Base-by-base conservation (phyloP, 2,113 vertebrate species). In the Halichoerus grypus region DNA sequence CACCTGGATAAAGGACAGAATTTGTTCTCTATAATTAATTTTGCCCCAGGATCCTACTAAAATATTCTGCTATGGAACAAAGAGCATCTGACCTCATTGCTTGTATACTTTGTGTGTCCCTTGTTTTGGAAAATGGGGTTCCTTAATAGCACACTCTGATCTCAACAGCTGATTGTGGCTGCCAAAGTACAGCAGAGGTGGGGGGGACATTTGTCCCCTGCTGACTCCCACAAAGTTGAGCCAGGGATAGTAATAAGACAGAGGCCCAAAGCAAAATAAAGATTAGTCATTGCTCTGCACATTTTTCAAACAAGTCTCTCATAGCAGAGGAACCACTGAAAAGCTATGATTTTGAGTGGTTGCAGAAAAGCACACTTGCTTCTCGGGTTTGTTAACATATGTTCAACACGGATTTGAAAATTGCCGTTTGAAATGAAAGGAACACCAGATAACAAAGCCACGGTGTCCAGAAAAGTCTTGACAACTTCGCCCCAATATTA, bases 201-300 rank as follows among this genome's bases (percentile, higher is more conserved):
- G 33, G 18, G 18, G 16, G 8, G 12, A 79, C n/a, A 1, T 42
- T 18, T 69, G 76, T 69, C 80, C 51, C 81, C 26, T 90, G 49
- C 36, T 49, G 55, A 87, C 84, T 96, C 61, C 26, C 82, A 83
- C n/a, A 92, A 10, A 39, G 53, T 24, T 87, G 33, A 77, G 33
- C 39, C 82, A 46, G 21, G 24, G 57, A 42, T 2, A 71, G 71
- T 53, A 87, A 57, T 63, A 10, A 80, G 57, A 71, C 57, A 71
- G 4, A 55, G 57, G 91, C 53, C 53, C 28, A 46, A 93, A 94
- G 91, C 24, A 51, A 88, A 96, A 61, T 19, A 74, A 76, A 83
- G n/a, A 55, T 28, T 26, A 61, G 33, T 61, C 42, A 67, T 7
- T 61, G 28, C 61, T 53, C 53, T 86, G 49, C 3, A 14, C 19